Evolutionary conservation across 2,113 vertebrate species (phyloP), one percentile per base, ranked within the genome.

Genomic region (Canis aureus): DNA sequence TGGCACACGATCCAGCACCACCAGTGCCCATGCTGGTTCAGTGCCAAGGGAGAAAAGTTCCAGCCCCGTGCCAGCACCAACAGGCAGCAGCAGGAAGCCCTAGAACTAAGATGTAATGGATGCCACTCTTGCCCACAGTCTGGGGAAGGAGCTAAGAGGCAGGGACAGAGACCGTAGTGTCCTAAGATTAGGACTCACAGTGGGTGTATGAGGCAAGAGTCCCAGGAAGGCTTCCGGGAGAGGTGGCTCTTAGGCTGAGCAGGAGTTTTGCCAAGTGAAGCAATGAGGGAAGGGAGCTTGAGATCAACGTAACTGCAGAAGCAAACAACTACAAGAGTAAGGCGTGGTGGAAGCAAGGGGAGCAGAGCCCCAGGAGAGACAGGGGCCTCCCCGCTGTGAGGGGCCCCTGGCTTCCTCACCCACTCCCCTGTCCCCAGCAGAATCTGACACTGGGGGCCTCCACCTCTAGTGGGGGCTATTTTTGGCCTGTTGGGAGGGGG

Each of bases 11-110:
- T 27, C 74, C 74, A 17, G 22, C 80, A 94, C 67, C 88, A 87
- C 66, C 67, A 96, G 82, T 19, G 71, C 69, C 92, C 97, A 95
- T 4, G 5, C 29, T 97, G 94, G 94, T 86, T 91, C 62, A 62
- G 55, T 51, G 94, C 86, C 85, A 95, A 35, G 82, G 22, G 3
- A 80, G 79, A 66, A 88, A 86, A 43, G 78, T 82, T 35, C 59
- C 73, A 83, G 96, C 32, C 67, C 88, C 2, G 5, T 0, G 20
- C 29, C 53, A 57, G 69, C 15, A 27, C 94, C 67, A 73, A 81
- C 66, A 15, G 15, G 25, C 9, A 66, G 67, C 83, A 95, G 67
- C 83, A 95, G 38, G 25, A 92, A 90, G 96, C 74, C 13, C 88
- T 62, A 73, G 76, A 10, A 69, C 80, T 20, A 49, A 55, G 55